These are phyloP conservation scores for Amblyjoppa fuscipennis DNA, from an alignment of 2,888 invertebrate species.

Conservation along the genomic window DNA sequence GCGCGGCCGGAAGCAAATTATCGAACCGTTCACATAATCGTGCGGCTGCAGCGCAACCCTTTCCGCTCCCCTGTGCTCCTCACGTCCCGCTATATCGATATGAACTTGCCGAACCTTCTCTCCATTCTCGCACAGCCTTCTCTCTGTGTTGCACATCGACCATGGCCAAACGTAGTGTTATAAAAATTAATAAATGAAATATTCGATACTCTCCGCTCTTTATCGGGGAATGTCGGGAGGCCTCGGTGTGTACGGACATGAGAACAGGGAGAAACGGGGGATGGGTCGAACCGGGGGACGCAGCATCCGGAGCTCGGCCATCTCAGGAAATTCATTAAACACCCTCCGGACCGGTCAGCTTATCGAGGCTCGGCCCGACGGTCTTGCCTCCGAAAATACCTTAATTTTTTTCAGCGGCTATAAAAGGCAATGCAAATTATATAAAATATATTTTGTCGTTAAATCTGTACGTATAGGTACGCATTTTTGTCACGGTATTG, in stretches of 20 bases:
- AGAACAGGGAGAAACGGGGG: conserved; percentile 27
- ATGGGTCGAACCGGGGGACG: conserved; percentile 62
- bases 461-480: too few relatives aligned
- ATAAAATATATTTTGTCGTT: too few relatives aligned
- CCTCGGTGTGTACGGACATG: conserved; percentile 57
- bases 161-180: conserved; percentile 46
- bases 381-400: neutral
- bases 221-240: conserved; percentile 72
- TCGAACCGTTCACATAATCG: conserved; percentile 67
- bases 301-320: conserved; percentile 19
- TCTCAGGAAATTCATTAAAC: conserved; percentile 70
- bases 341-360: conserved; percentile 9
- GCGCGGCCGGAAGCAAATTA: conserved; percentile 64
- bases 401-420: neutral
- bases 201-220: conserved; percentile 72
- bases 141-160: conserved; percentile 25
- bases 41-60: conserved; percentile 52
- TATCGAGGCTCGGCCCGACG: neutral
- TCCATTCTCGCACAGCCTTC: conserved; percentile 38
- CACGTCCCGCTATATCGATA: conserved; percentile 47
- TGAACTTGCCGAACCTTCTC: conserved; percentile 42
- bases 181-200: conserved; percentile 83
- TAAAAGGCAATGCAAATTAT: neutral
- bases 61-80: neutral
- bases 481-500: too few relatives aligned